phyloP scores from a whole-genome alignment of 2,113 vertebrate species.

The Ellobius talpinus region DNA sequence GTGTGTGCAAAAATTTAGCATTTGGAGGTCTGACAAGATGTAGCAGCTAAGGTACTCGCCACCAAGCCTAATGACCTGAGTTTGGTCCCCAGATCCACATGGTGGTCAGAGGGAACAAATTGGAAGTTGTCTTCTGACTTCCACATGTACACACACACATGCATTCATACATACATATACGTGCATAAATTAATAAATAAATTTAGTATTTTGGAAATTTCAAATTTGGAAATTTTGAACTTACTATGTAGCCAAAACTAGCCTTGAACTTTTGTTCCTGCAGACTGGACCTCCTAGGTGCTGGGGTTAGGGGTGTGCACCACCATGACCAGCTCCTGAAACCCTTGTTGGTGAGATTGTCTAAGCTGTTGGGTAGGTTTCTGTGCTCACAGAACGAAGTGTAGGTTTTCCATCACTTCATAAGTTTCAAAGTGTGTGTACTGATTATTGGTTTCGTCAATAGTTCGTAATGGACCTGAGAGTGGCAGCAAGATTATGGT shows the following conservation, averaged over 20 bases:
- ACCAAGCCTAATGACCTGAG: not conserved
- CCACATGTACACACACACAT: not conserved
- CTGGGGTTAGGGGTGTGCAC: not conserved
- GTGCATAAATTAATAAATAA: not conserved
- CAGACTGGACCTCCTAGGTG: not conserved
- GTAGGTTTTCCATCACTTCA: not conserved
- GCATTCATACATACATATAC: too few species aligned
- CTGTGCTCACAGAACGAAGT: not conserved
- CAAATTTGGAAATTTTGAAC: too few species aligned
- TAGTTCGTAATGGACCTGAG: slow-evolving; percentile 97
- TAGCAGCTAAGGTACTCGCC: too few species aligned
- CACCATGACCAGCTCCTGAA: not conserved
- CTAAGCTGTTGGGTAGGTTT: not conserved
- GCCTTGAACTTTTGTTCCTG: not conserved
- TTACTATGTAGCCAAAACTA: not conserved
- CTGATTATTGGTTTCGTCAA: not conserved
- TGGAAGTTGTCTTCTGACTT: not conserved
- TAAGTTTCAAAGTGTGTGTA: not conserved
- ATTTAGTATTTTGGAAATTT: not conserved
- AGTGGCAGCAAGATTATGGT: slow-evolving; percentile 97
- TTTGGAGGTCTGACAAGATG: not conserved
- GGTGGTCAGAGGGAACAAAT: not conserved
- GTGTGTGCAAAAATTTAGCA: not conserved
- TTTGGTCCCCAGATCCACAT: not conserved
- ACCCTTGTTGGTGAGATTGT: not conserved